Evolutionary conservation across 1,140 invertebrate genomes (phyloP).

Genomic region (Drosophila parabipectinata): DNA sequence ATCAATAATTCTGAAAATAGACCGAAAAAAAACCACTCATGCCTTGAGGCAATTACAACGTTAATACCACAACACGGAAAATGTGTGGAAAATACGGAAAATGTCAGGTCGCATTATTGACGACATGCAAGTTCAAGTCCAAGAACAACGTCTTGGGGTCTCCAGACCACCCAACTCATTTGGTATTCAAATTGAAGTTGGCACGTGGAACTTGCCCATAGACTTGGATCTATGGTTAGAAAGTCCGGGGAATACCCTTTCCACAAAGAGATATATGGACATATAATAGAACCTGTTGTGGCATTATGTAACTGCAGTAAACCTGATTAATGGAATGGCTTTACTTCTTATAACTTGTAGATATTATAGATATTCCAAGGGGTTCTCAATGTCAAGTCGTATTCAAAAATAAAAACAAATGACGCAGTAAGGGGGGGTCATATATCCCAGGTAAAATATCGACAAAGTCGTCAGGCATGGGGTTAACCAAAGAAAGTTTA

Average conservation of each 20-base stretch:
- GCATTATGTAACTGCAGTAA: conserved; percentile 2
- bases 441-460: neutral
- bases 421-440: conserved; percentile 23
- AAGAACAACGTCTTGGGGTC: conserved; percentile 11
- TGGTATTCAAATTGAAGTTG: conserved; percentile 75
- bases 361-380: neutral
- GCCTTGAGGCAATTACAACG: conserved; percentile 37
- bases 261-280: neutral
- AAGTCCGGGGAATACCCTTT: conserved; percentile 17
- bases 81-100: conserved; percentile 4
- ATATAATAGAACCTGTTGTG: neutral
- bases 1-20: conserved; percentile 44
- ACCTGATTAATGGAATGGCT: neutral
- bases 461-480: neutral
- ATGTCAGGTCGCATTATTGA: conserved; percentile 58
- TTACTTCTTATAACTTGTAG: conserved; percentile 3
- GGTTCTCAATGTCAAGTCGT: conserved; percentile 44
- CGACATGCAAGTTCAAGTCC: conserved; percentile 78
- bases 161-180: conserved; percentile 51
- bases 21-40: neutral
- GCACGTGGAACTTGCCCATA: conserved; percentile 22
- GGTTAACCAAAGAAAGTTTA: conserved; percentile 15
- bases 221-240: neutral
- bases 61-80: conserved; percentile 15
- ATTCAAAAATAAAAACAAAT: conserved; percentile 36